Conservation (phyloP, 2,797 vertebrate species). For the Huso huso region DNA sequence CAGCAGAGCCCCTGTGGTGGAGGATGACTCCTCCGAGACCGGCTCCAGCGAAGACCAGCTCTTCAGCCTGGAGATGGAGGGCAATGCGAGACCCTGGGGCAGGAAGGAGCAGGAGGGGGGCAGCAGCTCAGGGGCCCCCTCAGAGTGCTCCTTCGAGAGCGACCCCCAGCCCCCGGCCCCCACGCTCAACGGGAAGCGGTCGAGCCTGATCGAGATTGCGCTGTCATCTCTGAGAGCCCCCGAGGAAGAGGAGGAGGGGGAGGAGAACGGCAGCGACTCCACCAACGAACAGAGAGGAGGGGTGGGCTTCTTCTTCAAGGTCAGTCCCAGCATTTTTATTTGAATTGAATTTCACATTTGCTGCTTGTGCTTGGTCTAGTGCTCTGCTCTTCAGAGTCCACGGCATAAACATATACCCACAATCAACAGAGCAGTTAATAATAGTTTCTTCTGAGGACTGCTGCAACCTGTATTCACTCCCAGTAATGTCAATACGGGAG, state of each 20-base stretch:
- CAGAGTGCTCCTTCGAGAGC: conserved; percentile 70
- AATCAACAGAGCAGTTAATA: no score
- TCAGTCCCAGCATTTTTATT: conserved; percentile 27
- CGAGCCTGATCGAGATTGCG: conserved; percentile 76
- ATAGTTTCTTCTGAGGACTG: no score
- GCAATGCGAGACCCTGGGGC: conserved; percentile 25
- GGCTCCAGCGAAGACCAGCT: conserved; percentile 49
- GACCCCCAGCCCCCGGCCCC: conserved; percentile 45
- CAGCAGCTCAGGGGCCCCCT: conserved; percentile 65
- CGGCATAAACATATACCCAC: no score
- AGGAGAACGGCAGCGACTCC: conserved; percentile 43
- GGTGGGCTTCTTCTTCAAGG: conserved; percentile 86
- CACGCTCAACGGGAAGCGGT: conserved; percentile 50
- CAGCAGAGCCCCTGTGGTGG: conserved; percentile 9
- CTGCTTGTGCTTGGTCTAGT: no score
- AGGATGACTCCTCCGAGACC: conserved; percentile 47
- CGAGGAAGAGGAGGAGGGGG: conserved; percentile 50
- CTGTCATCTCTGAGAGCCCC: conserved; percentile 59
- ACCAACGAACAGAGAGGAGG: conserved; percentile 60
- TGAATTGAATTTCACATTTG: no score
- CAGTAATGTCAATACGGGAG: no score
- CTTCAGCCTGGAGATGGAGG: conserved; percentile 59
- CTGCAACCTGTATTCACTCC: no score
- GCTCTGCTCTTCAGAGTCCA: no score
- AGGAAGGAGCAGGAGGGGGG: conserved; percentile 45